Base-by-base conservation (phyloP, 2,888 invertebrate species). In the Spodoptera littoralis region DNA sequence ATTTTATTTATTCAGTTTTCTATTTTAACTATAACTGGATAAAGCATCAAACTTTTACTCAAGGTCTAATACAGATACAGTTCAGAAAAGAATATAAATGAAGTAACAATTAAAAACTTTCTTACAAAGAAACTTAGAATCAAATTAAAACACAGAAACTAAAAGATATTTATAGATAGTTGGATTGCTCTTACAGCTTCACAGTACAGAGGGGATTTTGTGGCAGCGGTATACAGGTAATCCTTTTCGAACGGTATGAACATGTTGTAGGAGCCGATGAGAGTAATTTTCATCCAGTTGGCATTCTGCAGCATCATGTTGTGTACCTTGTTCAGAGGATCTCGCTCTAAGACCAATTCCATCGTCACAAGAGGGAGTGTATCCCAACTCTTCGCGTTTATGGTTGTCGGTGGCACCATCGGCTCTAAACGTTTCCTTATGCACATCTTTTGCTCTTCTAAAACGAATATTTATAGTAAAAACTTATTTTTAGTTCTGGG, bases 391-490 rank as follows among this genome's bases (percentile, higher is more conserved):
- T 89, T 90, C 4, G 79, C 73, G 0, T 76, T 59, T 12, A 90
- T 66, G 4, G 81, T 61, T 0, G 88, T 65, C 0, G 83, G 87
- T n/a, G 68, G 58, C 3, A 83, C 54, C 52, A 86, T 79, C 3
- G 92, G 93, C 60, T 92, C 87, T 87, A 94, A 80, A 5, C 92
- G 88, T 76, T 90, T 90, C 59, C 80, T 85, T 0, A 92, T 64
- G 13, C 60, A 72, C 56, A 90, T 77, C 77, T 82, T 85, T 48
- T 89, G 76, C 60, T 77, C 77, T 11, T 84, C 93, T 93, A 66
- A 51, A 86, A 82, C n/a, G 13, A 30, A 22, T 1, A 43, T 44
- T 46, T 2, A 22, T 13, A 6, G n/a, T 12, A n/a, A 22, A 11
- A 41, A 0, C 9, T 2, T 1, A 12, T 36, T n/a, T 11, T 43